A percentile compares a stretch with the other conserved stretches of the same genome.
Conservation (phyloP, 2,888 invertebrate species). For the Cheilosia grossa region DNA sequence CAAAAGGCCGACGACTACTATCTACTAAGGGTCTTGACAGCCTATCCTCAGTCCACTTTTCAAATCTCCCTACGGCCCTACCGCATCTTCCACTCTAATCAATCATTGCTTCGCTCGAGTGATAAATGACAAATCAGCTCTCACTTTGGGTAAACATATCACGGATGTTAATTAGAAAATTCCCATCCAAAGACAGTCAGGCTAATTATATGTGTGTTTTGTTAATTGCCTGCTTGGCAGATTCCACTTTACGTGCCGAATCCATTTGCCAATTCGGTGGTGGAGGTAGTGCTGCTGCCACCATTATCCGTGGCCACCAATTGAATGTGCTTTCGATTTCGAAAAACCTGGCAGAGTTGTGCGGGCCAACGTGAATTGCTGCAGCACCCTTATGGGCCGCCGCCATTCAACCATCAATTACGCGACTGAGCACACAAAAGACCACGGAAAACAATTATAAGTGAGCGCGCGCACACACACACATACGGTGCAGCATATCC, state of each 20-base stretch:
- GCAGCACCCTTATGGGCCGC: slow-evolving; percentile 32
- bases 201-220: slow-evolving; percentile 31
- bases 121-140: slow-evolving; percentile 36
- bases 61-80: background rate
- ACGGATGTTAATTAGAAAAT: slow-evolving; percentile 48
- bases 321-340: slow-evolving; percentile 46
- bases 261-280: slow-evolving; percentile 27
- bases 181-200: slow-evolving; percentile 18
- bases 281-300: background rate
- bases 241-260: slow-evolving; percentile 19
- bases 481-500: background rate
- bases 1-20: no score
- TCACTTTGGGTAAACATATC: slow-evolving; percentile 3
- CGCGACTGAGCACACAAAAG: slow-evolving; percentile 54
- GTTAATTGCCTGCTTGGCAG: slow-evolving; percentile 39
- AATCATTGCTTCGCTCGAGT: background rate
- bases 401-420: slow-evolving; percentile 70
- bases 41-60: no score
- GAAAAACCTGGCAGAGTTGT: slow-evolving; percentile 22
- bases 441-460: slow-evolving; percentile 72
- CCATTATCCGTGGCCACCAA: slow-evolving; percentile 24
- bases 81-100: background rate
- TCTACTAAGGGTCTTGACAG: no score
- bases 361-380: slow-evolving; percentile 21
- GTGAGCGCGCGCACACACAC: slow-evolving; percentile 19